Base-by-base conservation (phyloP, 1,140 invertebrate species). In the Microplitis demolitor region DNA sequence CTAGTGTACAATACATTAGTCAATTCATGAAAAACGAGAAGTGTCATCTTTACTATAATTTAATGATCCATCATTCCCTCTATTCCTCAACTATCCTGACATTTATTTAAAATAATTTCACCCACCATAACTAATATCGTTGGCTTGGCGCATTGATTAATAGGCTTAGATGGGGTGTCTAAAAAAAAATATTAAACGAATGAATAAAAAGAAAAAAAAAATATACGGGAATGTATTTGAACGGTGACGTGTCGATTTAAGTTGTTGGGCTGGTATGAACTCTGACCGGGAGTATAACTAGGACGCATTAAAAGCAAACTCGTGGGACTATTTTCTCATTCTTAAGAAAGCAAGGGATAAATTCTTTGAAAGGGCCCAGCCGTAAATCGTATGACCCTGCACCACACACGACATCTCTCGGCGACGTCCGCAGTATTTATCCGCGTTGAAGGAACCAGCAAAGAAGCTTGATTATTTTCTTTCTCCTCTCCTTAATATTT, bases 301-400 rank as follows among this genome's bases (percentile, higher is more conserved):
- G 76, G 77, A 76, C 76, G 72, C 69, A 79, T 78, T 78, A 76
- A 76, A 77, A 75, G 31, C 35, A 56, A 51, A 56, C 53, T 16
- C 69, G 69, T 71, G 69, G 62, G 69, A 66, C 50, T 9, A 34
- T 70, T 45, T 13, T 13, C 51, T 31, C 11, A 39, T 14, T 13
- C 53, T 37, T 62, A 39, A 58, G 54, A 68, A 35, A 14, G 69
- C 13, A 51, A 53, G 66, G 34, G 16, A 53, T 34, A 66, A 45
- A 66, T 75, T 75, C 66, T 72, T 72, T 71, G 58, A 68, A 72
- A 77, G 76, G 76, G 76, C 67, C 77, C 71, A 71, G 74, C 78
- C 78, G 78, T 81, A 81, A 81, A 81, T 81, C 77, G 75, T 76
- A 69, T 79, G 79, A 80, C 79, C 79, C 78, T 72, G 67, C 66